A percentile compares a stretch with the other conserved stretches of the same genome.
phyloP scores from a whole-genome alignment of 2,113 vertebrate species.

The Tragelaphus buxtoni region DNA sequence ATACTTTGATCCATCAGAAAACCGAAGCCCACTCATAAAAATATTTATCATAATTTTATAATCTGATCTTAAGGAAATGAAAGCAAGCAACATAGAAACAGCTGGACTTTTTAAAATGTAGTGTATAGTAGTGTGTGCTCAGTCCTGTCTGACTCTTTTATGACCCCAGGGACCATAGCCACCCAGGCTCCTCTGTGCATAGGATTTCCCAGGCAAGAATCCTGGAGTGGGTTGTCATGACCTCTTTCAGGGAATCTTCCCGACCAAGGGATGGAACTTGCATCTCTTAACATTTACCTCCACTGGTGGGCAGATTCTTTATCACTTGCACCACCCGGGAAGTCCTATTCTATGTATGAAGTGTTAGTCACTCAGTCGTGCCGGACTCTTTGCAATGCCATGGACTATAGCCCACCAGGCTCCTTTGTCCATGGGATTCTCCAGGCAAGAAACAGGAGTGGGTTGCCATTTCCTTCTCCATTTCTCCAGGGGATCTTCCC shows the following conservation, averaged over 20 bases:
- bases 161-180: background rate
- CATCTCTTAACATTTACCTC: background rate
- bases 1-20: background rate
- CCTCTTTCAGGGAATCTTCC: background rate
- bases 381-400: rapidly evolving
- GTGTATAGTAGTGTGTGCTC: background rate
- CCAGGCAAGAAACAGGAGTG: background rate
- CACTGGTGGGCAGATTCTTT: background rate
- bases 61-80: background rate
- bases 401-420: background rate
- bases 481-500: background rate
- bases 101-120: background rate
- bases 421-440: background rate
- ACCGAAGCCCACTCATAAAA: background rate
- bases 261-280: rapidly evolving
- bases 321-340: background rate
- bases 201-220: background rate
- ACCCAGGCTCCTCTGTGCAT: background rate
- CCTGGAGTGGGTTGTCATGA: background rate
- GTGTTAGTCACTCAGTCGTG: background rate
- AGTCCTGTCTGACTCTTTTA: background rate
- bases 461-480: background rate
- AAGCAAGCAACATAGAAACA: background rate
- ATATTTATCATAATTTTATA: background rate
- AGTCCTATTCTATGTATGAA: background rate